Evolutionary conservation across 2,888 invertebrate genomes (phyloP), one percentile per base, ranked within the genome.

Genomic region (Nomada ferruginata): DNA sequence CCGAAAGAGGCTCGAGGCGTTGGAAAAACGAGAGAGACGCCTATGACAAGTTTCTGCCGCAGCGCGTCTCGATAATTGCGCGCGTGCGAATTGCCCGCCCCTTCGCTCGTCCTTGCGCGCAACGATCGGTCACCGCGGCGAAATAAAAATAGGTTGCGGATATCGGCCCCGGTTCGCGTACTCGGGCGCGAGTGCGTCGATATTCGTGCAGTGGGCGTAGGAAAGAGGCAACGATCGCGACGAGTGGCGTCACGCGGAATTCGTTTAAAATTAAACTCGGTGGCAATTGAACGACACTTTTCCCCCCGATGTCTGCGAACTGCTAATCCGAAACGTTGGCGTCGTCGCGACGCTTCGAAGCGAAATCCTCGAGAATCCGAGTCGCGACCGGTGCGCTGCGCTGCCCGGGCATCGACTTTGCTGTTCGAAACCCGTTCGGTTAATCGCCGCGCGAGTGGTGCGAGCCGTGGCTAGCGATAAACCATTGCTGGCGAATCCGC

Each of bases 21-120:
- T 50, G 64, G 76, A 60, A 70, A 75, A 69, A 18, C 42, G 52
- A 47, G 47, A 11, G 13, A 13, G 23, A 20, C 52, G 20, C 20
- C 20, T 20, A 20, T 20, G 20, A 20, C 20, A 20, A 5, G 29
- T 29, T 29, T 29, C 15, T 60, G 60, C 1, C 13, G 2, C 42
- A 7, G 47, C 29, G 52, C 87, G 87, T 89, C 88, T 87, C 85
- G 89, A 90, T 89, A 90, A 90, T 87, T 87, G 87, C 76, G 76
- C 83, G 76, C 1, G 18, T n/a, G 2, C n/a, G 1, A 65, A 29
- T 50, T 65, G 0, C 2, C 65, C 9, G 29, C n/a, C 15, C 13
- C 3, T 3, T 20, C 15, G 13, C 69, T 69, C 70, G 68, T 78
- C 47, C 47, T 68, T 5, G 53, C 36, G 1, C 36, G 29, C 29